These are phyloP conservation scores for Apis cerana DNA, from an alignment of 1,140 invertebrate genomes.

Conservation along the genomic window DNA sequence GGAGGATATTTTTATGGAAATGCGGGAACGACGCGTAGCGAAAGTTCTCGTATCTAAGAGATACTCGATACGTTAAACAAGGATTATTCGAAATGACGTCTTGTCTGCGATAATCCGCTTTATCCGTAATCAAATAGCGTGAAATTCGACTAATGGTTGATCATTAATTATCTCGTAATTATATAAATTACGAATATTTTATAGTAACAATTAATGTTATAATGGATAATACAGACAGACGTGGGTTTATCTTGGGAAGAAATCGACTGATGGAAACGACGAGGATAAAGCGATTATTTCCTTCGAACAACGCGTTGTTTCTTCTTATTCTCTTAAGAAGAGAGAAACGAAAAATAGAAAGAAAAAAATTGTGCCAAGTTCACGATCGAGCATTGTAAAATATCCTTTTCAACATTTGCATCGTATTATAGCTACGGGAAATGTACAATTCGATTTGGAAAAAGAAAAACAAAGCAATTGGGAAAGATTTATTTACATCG, in stretches of 20 bases:
- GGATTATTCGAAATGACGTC: constrained; percentile 2
- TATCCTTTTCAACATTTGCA: no score
- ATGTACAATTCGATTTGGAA: no score
- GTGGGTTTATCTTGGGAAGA: not conserved
- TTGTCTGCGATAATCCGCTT: not conserved
- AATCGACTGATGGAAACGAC: not conserved
- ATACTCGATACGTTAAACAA: not conserved
- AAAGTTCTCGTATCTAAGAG: not conserved
- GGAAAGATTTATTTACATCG: no score
- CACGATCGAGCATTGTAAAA: no score
- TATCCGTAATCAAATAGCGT: not conserved
- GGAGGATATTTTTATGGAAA: not conserved
- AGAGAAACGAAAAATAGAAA: no score
- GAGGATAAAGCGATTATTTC: not conserved
- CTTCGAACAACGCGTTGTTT: no score
- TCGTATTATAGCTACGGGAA: no score
- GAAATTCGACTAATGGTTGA: constrained; percentile 10
- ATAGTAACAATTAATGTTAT: no score
- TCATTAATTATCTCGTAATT: constrained; percentile 1
- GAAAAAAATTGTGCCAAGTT: no score
- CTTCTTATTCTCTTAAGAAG: no score
- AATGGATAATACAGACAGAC: not conserved
- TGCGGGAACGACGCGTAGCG: not conserved
- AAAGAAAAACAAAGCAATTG: no score
- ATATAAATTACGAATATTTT: not conserved